These are phyloP conservation scores for Lampris megalopsis DNA, from an alignment of 2,113 vertebrate species.

Conservation along the genomic window DNA sequence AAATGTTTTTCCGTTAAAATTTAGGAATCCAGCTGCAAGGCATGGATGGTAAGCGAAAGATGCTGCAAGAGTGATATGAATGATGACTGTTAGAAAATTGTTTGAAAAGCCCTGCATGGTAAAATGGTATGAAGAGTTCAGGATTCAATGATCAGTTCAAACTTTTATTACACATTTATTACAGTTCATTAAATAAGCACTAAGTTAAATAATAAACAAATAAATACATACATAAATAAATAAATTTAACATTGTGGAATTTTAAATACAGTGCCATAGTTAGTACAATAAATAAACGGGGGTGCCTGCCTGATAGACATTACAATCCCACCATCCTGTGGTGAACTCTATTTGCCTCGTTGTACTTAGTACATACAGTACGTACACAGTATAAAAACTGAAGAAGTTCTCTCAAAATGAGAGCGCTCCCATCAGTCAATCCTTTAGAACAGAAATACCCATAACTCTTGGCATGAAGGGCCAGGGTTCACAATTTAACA, in stretches of 20 bases:
- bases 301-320: neutral
- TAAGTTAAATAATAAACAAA: neutral
- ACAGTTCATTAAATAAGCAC: neutral
- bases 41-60: no score
- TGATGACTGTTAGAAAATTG: no score
- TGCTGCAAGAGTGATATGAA: no score
- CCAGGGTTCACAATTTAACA: neutral
- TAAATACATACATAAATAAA: neutral
- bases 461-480: no score
- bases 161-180: neutral
- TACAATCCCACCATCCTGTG: slow-evolving; percentile 1
- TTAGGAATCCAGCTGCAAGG: no score
- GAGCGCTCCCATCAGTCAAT: neutral
- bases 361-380: slow-evolving; percentile 1
- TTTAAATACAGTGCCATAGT: neutral
- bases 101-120: no score
- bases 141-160: neutral
- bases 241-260: neutral
- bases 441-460: neutral
- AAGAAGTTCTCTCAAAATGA: neutral
- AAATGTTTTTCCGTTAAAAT: no score
- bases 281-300: neutral
- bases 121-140: no score
- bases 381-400: neutral
- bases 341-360: slow-evolving; percentile 8